Evolutionary conservation across 92 coral and sea anemone species (phyloP).

Genomic region (Paramuricea clavata): DNA sequence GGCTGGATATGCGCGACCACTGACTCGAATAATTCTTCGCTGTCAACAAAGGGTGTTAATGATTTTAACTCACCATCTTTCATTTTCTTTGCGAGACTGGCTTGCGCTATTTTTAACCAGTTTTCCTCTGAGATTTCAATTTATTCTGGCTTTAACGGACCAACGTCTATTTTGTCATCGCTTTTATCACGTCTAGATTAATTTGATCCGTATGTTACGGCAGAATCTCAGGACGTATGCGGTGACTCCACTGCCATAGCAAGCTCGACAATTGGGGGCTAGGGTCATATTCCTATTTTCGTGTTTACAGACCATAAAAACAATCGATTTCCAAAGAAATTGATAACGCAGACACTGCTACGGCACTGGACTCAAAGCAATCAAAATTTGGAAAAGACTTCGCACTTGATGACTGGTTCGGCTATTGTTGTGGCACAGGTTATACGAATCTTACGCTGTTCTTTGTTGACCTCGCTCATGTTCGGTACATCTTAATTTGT

Average conservation of each 20-base stretch:
- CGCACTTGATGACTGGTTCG: background rate
- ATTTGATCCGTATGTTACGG: background rate
- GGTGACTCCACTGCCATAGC: conserved; percentile 21
- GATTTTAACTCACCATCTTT: conserved; percentile 47
- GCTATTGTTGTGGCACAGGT: background rate
- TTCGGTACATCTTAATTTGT: background rate
- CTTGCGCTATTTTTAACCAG: conserved; percentile 47
- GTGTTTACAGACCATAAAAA: too few species aligned
- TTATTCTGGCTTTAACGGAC: conserved; percentile 28
- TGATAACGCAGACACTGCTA: too few species aligned
- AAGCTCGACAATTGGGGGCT: too few species aligned
- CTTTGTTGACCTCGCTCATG: background rate
- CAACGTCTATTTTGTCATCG: background rate
- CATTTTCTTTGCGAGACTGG: conserved; percentile 15
- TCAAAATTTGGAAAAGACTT: background rate
- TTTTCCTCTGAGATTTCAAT: conserved; percentile 20
- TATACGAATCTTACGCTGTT: background rate
- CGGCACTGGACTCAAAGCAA: too few species aligned
- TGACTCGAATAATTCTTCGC: conserved; percentile 37
- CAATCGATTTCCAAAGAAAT: too few species aligned
- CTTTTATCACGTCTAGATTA: background rate
- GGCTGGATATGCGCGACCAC: conserved; percentile 6
- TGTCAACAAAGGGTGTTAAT: conserved; percentile 59
- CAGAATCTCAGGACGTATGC: background rate
- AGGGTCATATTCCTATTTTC: too few species aligned